These are phyloP conservation scores for Limenitis camilla DNA, from an alignment of 2,888 invertebrate genomes.

Conservation along the genomic window DNA sequence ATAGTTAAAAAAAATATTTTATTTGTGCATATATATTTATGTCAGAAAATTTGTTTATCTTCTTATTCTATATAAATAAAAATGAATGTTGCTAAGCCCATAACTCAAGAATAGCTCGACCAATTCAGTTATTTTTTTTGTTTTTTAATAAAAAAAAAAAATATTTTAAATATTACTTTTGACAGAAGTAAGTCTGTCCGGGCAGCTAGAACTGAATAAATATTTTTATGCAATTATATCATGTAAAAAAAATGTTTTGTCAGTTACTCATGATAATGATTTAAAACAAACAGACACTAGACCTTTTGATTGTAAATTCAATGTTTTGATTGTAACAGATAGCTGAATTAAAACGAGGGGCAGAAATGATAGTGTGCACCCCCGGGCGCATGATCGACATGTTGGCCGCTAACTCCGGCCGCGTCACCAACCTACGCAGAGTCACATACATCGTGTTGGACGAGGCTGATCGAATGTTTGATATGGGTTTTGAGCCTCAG, in stretches of 20 bases:
- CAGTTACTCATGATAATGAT: too few species aligned
- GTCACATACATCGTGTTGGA: constrained; percentile 98
- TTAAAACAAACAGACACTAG: too few species aligned
- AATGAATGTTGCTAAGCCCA: too few species aligned
- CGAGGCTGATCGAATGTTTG: constrained; percentile 99
- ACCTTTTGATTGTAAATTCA: neutral
- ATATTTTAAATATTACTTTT: neutral
- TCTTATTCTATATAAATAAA: too few species aligned
- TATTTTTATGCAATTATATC: too few species aligned
- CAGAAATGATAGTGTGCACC: constrained; percentile 98
- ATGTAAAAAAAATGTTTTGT: too few species aligned
- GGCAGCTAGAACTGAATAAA: too few species aligned
- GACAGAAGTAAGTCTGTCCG: too few species aligned
- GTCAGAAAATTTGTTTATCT: too few species aligned
- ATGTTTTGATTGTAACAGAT: constrained; percentile 67
- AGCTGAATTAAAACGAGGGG: constrained; percentile 95
- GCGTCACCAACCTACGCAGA: constrained; percentile 96
- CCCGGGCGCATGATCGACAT: constrained; percentile 99
- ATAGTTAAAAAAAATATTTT: too few species aligned
- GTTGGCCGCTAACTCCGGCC: constrained; percentile 97
- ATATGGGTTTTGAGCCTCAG: constrained; percentile 99
- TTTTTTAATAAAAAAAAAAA: neutral
- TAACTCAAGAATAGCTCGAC: too few species aligned
- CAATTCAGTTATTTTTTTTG: neutral
- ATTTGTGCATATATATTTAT: too few species aligned